These are phyloP conservation scores for Calliopsis andreniformis DNA, from an alignment of 1,140 invertebrate genomes.

Conservation along the genomic window DNA sequence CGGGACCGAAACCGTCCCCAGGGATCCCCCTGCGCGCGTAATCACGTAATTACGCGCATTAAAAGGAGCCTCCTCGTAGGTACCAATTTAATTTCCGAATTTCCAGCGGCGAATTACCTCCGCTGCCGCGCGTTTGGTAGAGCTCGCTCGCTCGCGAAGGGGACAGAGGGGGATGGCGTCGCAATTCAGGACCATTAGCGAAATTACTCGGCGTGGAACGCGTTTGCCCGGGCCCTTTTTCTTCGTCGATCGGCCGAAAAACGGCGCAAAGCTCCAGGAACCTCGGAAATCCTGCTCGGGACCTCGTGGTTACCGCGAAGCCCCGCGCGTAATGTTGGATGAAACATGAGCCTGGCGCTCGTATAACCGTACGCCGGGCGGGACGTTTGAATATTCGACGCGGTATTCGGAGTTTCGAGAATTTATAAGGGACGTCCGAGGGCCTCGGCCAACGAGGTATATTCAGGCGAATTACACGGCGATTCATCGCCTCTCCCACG, in stretches of 20 bases:
- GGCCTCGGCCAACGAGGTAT: neutral
- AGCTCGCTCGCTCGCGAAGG: constrained; percentile 27
- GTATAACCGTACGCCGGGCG: neutral
- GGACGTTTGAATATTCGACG: neutral
- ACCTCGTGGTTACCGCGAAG: neutral
- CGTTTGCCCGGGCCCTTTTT: constrained; percentile 49
- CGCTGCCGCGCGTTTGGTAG: constrained; percentile 49
- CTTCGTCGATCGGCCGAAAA: constrained; percentile 61
- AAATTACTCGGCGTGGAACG: constrained; percentile 72
- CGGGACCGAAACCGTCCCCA: constrained; percentile 70
- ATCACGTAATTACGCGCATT: constrained; percentile 76
- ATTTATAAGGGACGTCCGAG: constrained; percentile 15
- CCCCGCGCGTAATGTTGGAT: constrained; percentile 8
- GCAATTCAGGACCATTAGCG: constrained; percentile 77
- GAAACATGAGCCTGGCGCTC: constrained; percentile 22
- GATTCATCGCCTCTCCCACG: neutral
- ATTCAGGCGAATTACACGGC: constrained; percentile 29
- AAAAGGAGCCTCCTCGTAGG: constrained; percentile 71
- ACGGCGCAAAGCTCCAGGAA: constrained; percentile 28
- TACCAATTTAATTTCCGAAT: constrained; percentile 79
- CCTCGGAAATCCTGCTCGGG: neutral
- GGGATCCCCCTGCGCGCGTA: constrained; percentile 61
- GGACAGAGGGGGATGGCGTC: constrained; percentile 46
- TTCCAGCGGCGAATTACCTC: constrained; percentile 75
- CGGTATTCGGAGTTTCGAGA: constrained; percentile 15